Conservation (phyloP, 2,888 invertebrate genomes). For the Phalangium opilio region DNA sequence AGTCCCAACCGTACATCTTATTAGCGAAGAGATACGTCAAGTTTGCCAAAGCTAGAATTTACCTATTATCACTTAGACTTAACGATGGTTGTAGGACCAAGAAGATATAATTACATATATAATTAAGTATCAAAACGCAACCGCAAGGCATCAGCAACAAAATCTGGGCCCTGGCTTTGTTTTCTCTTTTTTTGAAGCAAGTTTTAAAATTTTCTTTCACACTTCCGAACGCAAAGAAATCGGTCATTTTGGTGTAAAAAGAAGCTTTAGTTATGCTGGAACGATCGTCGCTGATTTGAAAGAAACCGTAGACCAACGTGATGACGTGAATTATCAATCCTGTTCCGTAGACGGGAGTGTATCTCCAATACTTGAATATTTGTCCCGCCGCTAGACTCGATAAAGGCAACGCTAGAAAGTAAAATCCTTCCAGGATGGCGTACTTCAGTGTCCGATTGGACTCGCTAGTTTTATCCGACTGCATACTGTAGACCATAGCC, state of each 20-base stretch:
- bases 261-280: too few species aligned
- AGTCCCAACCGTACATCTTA: slow-evolving; percentile 12
- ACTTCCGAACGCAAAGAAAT: slow-evolving; percentile 1
- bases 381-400: slow-evolving; percentile 5
- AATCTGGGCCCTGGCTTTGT: slow-evolving; percentile 10
- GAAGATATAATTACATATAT: too few species aligned
- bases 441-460: slow-evolving; percentile 12
- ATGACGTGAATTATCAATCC: slow-evolving; percentile 5
- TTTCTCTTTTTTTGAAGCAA: slow-evolving; percentile 6
- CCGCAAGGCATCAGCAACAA: slow-evolving; percentile 7
- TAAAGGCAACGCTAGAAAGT: slow-evolving; percentile 50
- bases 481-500: too few species aligned
- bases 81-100: too few species aligned
- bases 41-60: slow-evolving; percentile 8
- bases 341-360: slow-evolving; percentile 3
- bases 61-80: too few species aligned
- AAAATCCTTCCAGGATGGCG: slow-evolving; percentile 22
- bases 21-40: slow-evolving; percentile 8
- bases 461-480: slow-evolving; percentile 9
- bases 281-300: too few species aligned
- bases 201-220: slow-evolving; percentile 6
- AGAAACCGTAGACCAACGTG: neutral
- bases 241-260: too few species aligned
- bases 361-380: slow-evolving; percentile 1
- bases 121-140: slow-evolving; percentile 7